These are phyloP conservation scores for Smutsia gigantea DNA, from an alignment of 2,797 vertebrate genomes.

Conservation along the genomic window DNA sequence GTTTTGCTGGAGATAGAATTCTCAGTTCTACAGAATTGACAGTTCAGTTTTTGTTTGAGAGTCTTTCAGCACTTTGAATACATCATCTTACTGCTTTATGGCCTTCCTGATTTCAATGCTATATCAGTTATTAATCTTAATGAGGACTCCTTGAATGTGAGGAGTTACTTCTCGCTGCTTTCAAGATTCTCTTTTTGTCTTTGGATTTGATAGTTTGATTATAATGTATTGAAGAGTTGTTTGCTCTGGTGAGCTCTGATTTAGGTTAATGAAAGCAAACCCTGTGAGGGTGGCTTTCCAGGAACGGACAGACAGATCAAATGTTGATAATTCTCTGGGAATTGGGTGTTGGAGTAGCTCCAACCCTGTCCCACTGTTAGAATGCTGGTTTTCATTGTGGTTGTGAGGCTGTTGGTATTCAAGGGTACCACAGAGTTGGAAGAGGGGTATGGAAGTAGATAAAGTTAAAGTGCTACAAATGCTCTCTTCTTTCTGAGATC, in stretches of 20 bases:
- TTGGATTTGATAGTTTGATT: neutral
- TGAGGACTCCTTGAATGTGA: neutral
- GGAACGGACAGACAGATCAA: neutral
- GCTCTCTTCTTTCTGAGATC: neutral
- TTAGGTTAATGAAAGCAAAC: neutral
- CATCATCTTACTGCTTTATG: neutral
- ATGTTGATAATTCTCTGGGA: neutral
- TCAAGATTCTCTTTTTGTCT: neutral
- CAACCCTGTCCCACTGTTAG: neutral
- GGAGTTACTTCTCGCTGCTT: neutral
- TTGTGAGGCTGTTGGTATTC: neutral
- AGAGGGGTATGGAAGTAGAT: neutral
- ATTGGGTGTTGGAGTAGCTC: neutral
- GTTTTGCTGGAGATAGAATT: neutral
- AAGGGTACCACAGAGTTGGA: neutral
- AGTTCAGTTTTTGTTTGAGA: neutral
- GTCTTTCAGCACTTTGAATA: neutral
- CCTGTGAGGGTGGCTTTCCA: neutral
- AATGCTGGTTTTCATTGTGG: neutral
- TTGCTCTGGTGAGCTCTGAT: neutral
- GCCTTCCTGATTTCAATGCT: neutral
- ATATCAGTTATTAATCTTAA: neutral
- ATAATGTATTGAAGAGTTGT: neutral
- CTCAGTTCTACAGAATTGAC: neutral
- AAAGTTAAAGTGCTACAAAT: neutral